Evolutionary conservation across 2,113 vertebrate species (phyloP), one percentile per base, ranked within the genome.

Genomic region (Meleagris gallopavo): DNA sequence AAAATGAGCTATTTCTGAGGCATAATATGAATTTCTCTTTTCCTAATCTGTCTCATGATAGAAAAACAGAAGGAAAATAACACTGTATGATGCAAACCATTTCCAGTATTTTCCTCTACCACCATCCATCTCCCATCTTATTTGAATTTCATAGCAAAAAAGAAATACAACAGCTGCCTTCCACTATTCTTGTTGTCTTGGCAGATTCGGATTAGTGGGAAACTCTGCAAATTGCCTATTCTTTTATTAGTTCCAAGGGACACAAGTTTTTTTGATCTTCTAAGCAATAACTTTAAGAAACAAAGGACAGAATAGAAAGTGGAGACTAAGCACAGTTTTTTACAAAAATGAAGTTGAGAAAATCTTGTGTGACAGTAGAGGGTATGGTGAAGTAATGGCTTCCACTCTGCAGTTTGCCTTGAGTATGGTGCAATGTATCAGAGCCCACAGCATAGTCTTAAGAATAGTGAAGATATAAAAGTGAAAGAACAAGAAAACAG

Each of bases 71-170:
- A 52, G 55, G 32, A 79, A 94, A 94, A 93, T 65, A 75, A 60
- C 48, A 66, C 48, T 73, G 14, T 32, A 50, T 52, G 38, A 86
- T 72, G 43, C 17, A 65, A 92, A 57, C 30, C 3, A 54, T 69
- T 92, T 89, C 82, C 50, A 67, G 19, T 76, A 62, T 90, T 92
- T 92, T 92, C 22, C 70, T 87, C 36, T 89, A 45, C 21, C 52
- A 58, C n/a, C 19, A 66, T 32, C 6, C 21, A 74, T 84, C 24
- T 72, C 38, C 11, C 32, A 64, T 71, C 11, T 90, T 66, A 86
- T 65, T 88, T 93, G 74, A 92, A 93, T 88, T 92, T 84, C 64
- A n/a, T 65, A 30, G 40, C 79, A 20, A 58, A 58, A 85, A 69
- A 75, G 29, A 91, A 93, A 65, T 17, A 30, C 57, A 89, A 57